These are phyloP conservation scores for Urophycis tenuis DNA, from an alignment of 2,797 vertebrate species.

Conservation along the genomic window DNA sequence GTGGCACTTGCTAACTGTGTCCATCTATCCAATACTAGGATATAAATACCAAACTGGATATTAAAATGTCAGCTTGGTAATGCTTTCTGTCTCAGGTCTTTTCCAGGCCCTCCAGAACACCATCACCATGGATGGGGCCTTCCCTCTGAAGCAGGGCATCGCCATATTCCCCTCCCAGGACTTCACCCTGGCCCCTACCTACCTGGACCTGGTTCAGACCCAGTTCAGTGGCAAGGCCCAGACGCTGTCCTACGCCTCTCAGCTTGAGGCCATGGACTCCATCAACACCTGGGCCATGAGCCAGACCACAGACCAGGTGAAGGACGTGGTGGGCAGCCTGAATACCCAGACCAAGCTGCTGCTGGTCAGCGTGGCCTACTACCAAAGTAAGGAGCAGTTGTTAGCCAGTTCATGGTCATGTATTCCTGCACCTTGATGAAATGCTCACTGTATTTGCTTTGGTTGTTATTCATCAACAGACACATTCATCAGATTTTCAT, in stretches of 20 bases:
- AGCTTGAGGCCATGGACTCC: slow-evolving; percentile 40
- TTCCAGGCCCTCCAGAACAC: slow-evolving; percentile 61
- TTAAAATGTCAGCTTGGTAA: neutral
- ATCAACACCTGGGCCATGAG: slow-evolving; percentile 71
- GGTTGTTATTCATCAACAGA: neutral
- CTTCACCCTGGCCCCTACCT: slow-evolving; percentile 59
- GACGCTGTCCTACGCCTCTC: slow-evolving; percentile 57
- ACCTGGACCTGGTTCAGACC: slow-evolving; percentile 64
- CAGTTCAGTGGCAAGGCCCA: slow-evolving; percentile 69
- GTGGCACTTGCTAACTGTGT: neutral
- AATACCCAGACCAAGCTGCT: slow-evolving; percentile 71
- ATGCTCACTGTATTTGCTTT: neutral
- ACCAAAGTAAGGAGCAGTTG: slow-evolving; percentile 66
- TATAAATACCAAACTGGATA: neutral
- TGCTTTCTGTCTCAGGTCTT: slow-evolving; percentile 49
- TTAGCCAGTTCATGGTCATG: too few species aligned
- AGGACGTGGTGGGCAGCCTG: slow-evolving; percentile 62
- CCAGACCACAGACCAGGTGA: slow-evolving; percentile 62
- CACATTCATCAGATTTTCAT: neutral
- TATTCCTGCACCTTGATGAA: neutral
- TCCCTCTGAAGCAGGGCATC: slow-evolving; percentile 59
- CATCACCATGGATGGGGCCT: slow-evolving; percentile 48
- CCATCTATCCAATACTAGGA: neutral
- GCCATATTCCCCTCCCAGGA: slow-evolving; percentile 64
- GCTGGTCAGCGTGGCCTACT: slow-evolving; percentile 68